phyloP scores from a whole-genome alignment of 2,888 invertebrate genomes.

The Cyrtodaria siliqua region DNA sequence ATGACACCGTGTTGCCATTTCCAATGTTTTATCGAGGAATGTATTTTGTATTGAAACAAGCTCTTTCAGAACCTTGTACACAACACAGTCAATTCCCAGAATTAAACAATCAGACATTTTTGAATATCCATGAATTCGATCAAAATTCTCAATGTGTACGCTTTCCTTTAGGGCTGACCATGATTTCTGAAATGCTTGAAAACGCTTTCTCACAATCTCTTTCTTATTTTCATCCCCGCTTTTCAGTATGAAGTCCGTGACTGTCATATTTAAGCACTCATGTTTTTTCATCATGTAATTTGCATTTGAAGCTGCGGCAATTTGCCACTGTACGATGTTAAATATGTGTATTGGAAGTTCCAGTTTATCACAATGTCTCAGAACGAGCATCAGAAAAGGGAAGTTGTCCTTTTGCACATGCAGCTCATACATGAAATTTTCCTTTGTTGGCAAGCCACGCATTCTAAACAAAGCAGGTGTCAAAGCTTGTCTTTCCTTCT shows the following conservation, averaged over 20 bases:
- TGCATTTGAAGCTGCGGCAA: constrained; percentile 40
- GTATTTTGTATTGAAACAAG: constrained; percentile 58
- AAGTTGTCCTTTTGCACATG: constrained; percentile 3
- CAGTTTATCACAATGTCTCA: constrained; percentile 23
- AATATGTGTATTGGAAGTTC: constrained; percentile 44
- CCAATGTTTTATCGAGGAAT: constrained; percentile 47
- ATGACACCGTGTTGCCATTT: constrained; percentile 13
- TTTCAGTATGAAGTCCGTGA: constrained; percentile 31
- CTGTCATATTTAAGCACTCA: constrained; percentile 51
- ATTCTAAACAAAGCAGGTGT: constrained; percentile 34
- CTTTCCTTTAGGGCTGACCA: not conserved
- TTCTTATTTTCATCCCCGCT: constrained; percentile 10
- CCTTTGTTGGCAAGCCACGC: constrained; percentile 10
- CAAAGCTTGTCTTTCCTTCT: not conserved
- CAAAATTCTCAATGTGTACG: too few species aligned
- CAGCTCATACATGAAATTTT: constrained; percentile 35
- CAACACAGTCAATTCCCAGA: constrained; percentile 29
- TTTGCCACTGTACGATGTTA: constrained; percentile 62
- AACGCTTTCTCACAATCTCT: constrained; percentile 5
- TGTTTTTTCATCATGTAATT: constrained; percentile 61
- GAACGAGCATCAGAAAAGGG: constrained; percentile 37
- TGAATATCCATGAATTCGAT: not conserved
- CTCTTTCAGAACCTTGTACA: constrained; percentile 41
- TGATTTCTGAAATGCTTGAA: constrained; percentile 16
- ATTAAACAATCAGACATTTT: constrained; percentile 57